Base-by-base conservation (phyloP, 2,888 invertebrate genomes). In the Bugula neritina region DNA sequence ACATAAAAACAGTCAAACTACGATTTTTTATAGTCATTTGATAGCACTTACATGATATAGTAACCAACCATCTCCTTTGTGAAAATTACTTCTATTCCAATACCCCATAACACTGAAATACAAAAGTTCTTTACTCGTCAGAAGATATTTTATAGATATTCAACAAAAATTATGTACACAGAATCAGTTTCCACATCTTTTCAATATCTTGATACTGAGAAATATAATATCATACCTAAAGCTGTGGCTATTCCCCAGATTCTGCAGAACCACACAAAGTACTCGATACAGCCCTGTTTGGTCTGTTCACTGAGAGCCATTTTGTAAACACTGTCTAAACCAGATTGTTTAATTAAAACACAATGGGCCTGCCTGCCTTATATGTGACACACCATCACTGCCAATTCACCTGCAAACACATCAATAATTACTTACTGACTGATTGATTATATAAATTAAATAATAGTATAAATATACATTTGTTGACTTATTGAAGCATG, bases 191-290 rank as follows among this genome's bases (percentile, higher is more conserved):
- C 10, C 17, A 43, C 43, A 43, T 43, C 10, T 43, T 10, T 5
- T 43, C 10, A 5, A 43, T 43, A 43, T 43, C 5, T n/a, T n/a
- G n/a, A n/a, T n/a, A n/a, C n/a, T n/a, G 10, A 43, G 43, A 10
- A 43, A 10, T 43, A 43, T 43, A 17, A 17, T 10, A 17, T 5
- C 63, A 3, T n/a, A 63, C 63, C 63, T 63, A 63, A 31, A 27
- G 63, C 63, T 63, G 63, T 63, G 5, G 31, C 63, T 2, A 63
- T 63, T 3, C 63, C 63, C 63, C 63, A 63, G 10, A 63, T 5
- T 31, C 63, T 63, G 63, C 63, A 63, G 31, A 63, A 63, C 63
- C 63, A 63, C 10, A 63, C 63, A 63, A 29, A 63, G n/a, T 63
- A 63, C 10, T 31, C 63, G 21, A 31, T 10, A 31, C 63, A 63